Base-by-base conservation (phyloP, 2,888 invertebrate genomes). In the Parnassius mnemosyne region DNA sequence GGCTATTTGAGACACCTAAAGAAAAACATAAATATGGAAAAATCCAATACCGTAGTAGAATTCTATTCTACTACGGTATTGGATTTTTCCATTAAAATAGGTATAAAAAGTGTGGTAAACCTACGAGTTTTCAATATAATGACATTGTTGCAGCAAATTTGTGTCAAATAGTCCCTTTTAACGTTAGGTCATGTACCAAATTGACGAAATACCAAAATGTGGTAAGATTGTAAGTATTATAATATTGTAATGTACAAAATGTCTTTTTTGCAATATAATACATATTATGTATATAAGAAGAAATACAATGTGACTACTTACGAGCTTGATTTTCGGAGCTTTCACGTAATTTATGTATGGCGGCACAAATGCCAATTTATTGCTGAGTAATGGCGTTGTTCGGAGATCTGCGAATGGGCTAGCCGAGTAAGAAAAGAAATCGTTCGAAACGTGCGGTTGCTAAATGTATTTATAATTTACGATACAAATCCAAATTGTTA, bases 351-450 rank as follows among this genome's bases (percentile, higher is more conserved):
- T 89, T 91, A 91, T 91, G 89, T 90, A 91, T 89, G 89, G 86
- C 88, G 86, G 85, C 87, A 84, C 85, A 89, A 90, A 90, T 88
- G 87, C 90, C 90, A 90, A 90, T 90, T 90, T 91, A 90, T 90
- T 86, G 89, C 89, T 89, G 90, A 90, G 89, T 91, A 90, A 91
- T 90, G 85, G 88, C 80, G 83, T 85, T 86, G 86, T 89, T 90
- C 87, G 84, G 85, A 89, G 87, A 90, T 89, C 89, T 89, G 88
- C 86, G 87, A 90, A 89, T 88, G 89, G 88, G 84, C 88, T 83
- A 89, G 87, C 83, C 85, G 87, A 85, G 84, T 83, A 85, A 85
- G 86, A 86, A 89, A 89, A 87, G 89, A 88, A 89, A 89, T 88
- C 88, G 87, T 83, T 83, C 74, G 78, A 84, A 87, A 85, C 82